Conservation (phyloP, 2,113 vertebrate genomes). For the Promerops cafer region DNA sequence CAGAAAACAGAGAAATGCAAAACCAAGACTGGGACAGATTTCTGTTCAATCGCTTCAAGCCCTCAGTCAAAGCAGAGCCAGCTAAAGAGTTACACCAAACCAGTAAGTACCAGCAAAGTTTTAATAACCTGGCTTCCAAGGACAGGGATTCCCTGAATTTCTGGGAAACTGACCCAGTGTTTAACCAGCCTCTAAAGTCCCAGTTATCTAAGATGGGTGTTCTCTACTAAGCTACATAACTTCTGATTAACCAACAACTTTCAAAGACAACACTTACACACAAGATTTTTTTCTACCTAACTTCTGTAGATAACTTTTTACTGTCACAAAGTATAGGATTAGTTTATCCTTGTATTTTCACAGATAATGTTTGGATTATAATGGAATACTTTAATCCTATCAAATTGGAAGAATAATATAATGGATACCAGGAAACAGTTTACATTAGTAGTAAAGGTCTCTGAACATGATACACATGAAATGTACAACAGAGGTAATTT, state of each 20-base stretch:
- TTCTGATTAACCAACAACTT: neutral
- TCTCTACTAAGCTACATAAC: neutral
- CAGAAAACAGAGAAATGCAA: neutral
- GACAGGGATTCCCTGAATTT: neutral
- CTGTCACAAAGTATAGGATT: neutral
- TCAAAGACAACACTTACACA: neutral
- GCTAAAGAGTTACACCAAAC: neutral
- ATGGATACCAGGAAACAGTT: neutral
- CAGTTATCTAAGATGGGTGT: neutral
- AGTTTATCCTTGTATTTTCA: neutral
- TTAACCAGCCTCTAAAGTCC: neutral
- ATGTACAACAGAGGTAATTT: neutral
- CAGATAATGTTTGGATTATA: neutral
- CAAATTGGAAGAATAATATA: neutral
- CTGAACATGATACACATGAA: neutral
- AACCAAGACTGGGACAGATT: neutral
- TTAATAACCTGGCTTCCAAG: neutral
- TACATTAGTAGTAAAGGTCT: neutral
- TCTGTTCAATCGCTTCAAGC: neutral
- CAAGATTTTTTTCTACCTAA: neutral
- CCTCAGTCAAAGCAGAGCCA: neutral
- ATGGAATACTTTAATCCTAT: neutral
- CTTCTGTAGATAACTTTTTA: neutral
- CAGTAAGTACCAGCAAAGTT: neutral
- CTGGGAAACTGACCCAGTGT: neutral